These are phyloP conservation scores for Monodelphis domestica DNA, from an alignment of 2,797 vertebrate species.

Conservation along the genomic window DNA sequence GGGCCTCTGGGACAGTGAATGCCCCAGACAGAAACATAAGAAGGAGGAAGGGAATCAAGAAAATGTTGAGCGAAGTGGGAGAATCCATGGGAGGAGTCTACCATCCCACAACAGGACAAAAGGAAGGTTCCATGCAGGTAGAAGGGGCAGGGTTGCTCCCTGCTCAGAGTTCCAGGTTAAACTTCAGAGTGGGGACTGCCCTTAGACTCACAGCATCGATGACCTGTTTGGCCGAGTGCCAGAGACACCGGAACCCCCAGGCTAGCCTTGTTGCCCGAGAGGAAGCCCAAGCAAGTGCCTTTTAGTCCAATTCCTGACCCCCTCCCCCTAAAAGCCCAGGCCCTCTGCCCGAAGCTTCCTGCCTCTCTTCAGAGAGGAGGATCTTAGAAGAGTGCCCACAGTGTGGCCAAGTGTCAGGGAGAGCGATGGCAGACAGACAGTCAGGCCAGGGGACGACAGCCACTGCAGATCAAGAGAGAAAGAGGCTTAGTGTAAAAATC, in stretches of 20 bases:
- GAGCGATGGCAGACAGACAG: conserved; percentile 82
- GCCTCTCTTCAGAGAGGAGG: conserved; percentile 78
- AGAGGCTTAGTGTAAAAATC: conserved; percentile 90
- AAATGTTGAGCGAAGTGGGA: conserved; percentile 64
- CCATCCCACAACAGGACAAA: conserved; percentile 77
- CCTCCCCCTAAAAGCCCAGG: conserved; percentile 64
- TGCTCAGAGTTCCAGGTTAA: conserved; percentile 76
- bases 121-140: conserved; percentile 82
- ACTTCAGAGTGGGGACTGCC: conserved; percentile 77
- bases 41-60: conserved; percentile 68
- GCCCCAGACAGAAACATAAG: conserved; percentile 75
- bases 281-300: conserved; percentile 77
- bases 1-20: conserved; percentile 59
- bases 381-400: conserved; percentile 79
- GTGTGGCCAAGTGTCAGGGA: conserved; percentile 83
- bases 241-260: conserved; percentile 59
- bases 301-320: conserved; percentile 68
- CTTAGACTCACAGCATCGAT: conserved; percentile 74
- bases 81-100: conserved; percentile 74
- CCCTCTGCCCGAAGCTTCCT: conserved; percentile 80
- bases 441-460: conserved; percentile 84
- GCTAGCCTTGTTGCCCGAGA: conserved; percentile 66
- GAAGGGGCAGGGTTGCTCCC: conserved; percentile 78
- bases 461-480: conserved; percentile 84
- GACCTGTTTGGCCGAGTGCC: conserved; percentile 72